These are phyloP conservation scores for Paralichthys olivaceus DNA, from an alignment of 2,113 vertebrate species.

Conservation along the genomic window DNA sequence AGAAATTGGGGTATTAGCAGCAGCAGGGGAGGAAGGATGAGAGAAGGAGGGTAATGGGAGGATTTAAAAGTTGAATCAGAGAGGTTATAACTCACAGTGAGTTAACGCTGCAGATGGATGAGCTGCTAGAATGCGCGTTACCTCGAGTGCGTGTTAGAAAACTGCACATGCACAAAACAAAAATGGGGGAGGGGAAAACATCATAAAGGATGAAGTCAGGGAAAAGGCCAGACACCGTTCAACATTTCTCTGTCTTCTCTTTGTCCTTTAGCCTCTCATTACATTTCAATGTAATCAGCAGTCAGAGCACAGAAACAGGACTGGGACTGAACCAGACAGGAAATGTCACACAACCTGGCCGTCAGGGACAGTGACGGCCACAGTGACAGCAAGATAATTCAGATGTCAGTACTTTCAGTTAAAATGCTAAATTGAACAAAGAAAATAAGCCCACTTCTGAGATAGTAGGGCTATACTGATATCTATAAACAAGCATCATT, in stretches of 20 bases:
- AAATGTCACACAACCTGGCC: constrained; percentile 12
- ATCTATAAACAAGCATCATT: neutral
- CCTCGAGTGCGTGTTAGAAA: constrained; percentile 97
- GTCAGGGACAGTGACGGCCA: neutral
- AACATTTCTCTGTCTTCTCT: constrained; percentile 48
- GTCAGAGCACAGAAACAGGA: constrained; percentile 24
- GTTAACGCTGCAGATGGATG: constrained; percentile 96
- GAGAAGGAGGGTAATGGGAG: constrained; percentile 18
- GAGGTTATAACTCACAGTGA: constrained; percentile 94
- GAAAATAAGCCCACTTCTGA: neutral
- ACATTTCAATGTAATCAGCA: constrained; percentile 17
- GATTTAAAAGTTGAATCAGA: constrained; percentile 80
- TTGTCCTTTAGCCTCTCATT: constrained; percentile 13
- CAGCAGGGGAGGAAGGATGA: neutral
- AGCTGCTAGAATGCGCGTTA: constrained; percentile 92
- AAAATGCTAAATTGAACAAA: neutral
- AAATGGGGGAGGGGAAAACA: constrained; percentile 52
- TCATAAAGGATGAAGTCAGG: constrained; percentile 65
- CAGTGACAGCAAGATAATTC: neutral
- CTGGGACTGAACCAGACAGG: constrained; percentile 22
- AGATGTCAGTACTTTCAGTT: too few species aligned
- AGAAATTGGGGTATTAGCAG: constrained; percentile 33
- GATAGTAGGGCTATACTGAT: neutral
- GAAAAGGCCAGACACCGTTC: constrained; percentile 47
- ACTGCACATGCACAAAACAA: constrained; percentile 94